Percentiles rank a stretch among this genome's conserved stretches.
Evolutionary conservation across 2,797 vertebrate genomes (phyloP).

Genomic region (Hapalemur alaotrensis): DNA sequence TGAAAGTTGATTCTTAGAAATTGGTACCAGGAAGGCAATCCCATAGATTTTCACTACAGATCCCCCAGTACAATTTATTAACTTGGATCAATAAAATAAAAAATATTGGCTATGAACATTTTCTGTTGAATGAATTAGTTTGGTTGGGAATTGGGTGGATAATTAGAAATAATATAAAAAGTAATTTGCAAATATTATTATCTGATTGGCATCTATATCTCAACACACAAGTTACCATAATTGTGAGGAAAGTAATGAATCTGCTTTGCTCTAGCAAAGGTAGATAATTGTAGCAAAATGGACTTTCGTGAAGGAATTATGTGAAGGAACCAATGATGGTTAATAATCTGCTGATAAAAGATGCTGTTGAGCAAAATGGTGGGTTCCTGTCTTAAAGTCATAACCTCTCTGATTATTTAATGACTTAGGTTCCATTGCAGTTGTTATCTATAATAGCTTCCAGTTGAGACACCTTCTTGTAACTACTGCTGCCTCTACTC

Average conservation of each 20-base stretch:
- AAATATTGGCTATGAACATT: neutral
- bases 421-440: neutral
- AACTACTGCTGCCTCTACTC: neutral
- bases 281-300: neutral
- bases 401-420: neutral
- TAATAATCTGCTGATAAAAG: neutral
- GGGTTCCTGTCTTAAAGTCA: neutral
- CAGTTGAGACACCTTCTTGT: neutral
- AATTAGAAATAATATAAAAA: neutral
- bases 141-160: neutral
- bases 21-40: neutral
- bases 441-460: neutral
- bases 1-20: conserved; percentile 7
- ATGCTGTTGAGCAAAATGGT: neutral
- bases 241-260: neutral
- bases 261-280: neutral
- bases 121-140: neutral
- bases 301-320: neutral
- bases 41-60: neutral
- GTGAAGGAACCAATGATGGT: neutral
- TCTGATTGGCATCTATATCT: neutral
- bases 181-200: neutral
- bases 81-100: neutral
- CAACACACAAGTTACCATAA: neutral
- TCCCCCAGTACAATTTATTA: neutral